These are phyloP conservation scores for Mormyrops boulengeri DNA, from an alignment of 2,797 vertebrate species.

Conservation along the genomic window DNA sequence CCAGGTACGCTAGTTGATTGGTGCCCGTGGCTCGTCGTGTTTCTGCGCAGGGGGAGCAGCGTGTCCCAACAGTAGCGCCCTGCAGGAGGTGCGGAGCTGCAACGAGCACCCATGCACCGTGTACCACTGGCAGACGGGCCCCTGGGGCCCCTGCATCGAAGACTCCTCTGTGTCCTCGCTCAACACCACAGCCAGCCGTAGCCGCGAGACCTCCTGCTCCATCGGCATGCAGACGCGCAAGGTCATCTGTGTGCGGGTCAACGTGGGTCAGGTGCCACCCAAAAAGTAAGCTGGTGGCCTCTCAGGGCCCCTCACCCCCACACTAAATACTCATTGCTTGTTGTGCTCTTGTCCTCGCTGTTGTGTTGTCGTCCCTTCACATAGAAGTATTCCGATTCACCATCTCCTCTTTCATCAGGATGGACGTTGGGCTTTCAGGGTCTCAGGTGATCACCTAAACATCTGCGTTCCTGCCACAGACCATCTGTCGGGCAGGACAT, in stretches of 20 bases:
- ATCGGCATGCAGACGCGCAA: slow-evolving; percentile 45
- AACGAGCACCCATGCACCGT: slow-evolving; percentile 94
- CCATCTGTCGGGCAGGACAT: slow-evolving; percentile 42
- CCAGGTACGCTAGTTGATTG: neutral
- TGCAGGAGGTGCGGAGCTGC: slow-evolving; percentile 84
- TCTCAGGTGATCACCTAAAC: slow-evolving; percentile 36
- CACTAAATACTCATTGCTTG: neutral
- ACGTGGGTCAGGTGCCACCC: slow-evolving; percentile 74
- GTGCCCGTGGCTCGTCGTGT: neutral
- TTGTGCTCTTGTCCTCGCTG: neutral
- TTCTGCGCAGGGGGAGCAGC: slow-evolving; percentile 67
- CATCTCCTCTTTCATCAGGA: neutral
- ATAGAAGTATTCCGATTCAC: neutral
- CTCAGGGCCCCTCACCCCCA: neutral
- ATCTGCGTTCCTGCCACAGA: slow-evolving; percentile 39
- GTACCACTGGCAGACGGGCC: slow-evolving; percentile 92
- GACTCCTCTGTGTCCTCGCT: slow-evolving; percentile 77
- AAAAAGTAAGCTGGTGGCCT: slow-evolving; percentile 64
- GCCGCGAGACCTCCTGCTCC: slow-evolving; percentile 48
- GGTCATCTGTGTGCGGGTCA: slow-evolving; percentile 75
- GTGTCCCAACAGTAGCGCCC: slow-evolving; percentile 80
- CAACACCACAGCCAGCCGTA: slow-evolving; percentile 67
- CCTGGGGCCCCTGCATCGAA: slow-evolving; percentile 91
- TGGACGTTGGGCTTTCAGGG: slow-evolving; percentile 36
- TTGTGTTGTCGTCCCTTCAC: neutral